These are phyloP conservation scores for Xiphorhynchus elegans DNA, from an alignment of 2,113 vertebrate species.

Conservation along the genomic window DNA sequence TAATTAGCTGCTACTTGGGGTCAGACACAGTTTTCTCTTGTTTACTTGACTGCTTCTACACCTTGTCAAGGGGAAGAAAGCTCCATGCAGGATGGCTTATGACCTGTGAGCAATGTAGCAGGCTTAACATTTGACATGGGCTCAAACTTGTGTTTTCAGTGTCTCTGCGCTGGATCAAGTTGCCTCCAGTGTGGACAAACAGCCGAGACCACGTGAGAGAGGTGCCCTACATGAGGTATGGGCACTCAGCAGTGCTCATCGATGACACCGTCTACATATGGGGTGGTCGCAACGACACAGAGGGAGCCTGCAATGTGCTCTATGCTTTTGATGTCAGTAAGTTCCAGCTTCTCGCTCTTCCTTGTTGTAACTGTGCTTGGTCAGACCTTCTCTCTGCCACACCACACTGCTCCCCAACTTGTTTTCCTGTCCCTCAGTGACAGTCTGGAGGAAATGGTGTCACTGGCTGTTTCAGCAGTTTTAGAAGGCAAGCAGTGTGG, in stretches of 20 bases:
- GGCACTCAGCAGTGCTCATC: constrained; percentile 95
- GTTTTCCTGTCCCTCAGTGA: neutral
- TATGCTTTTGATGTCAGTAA: constrained; percentile 98
- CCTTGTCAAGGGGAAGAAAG: neutral
- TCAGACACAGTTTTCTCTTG: neutral
- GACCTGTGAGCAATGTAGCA: neutral
- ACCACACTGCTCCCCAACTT: rapidly evolving
- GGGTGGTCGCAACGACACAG: constrained; percentile 96
- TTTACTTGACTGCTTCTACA: neutral
- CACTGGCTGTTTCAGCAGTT: neutral
- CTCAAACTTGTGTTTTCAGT: constrained; percentile 76
- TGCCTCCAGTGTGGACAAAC: constrained; percentile 88
- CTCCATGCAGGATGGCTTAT: rapidly evolving
- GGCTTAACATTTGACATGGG: neutral
- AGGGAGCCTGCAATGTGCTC: constrained; percentile 98
- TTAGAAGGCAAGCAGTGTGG: neutral
- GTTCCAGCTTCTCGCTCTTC: constrained; percentile 57
- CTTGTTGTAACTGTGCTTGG: neutral
- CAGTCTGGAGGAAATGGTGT: neutral
- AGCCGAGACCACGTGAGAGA: constrained; percentile 84
- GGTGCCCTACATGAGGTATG: constrained; percentile 98
- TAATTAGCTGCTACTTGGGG: neutral
- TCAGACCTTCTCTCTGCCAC: neutral
- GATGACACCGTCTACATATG: constrained; percentile 96
- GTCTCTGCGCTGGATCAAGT: constrained; percentile 95